phyloP scores from a whole-genome alignment of 2,797 vertebrate species.

The Hypotaenidia philippensis region DNA sequence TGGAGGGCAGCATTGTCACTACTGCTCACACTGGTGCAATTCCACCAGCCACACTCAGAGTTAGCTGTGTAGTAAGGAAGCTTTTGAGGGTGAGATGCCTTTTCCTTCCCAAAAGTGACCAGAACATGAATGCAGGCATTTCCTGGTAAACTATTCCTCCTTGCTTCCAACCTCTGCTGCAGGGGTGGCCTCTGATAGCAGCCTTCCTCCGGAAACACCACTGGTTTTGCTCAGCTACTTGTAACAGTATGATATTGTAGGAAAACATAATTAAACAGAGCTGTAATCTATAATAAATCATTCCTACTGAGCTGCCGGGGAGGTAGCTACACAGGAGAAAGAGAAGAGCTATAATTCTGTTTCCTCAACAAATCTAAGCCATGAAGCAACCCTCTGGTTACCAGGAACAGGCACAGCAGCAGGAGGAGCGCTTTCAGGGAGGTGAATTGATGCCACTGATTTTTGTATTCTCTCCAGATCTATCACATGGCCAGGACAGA shows the following conservation, averaged over 20 bases:
- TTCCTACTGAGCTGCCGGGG: not conserved
- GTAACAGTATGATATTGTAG: not conserved
- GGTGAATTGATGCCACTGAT: not conserved
- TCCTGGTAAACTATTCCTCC: conserved; percentile 30
- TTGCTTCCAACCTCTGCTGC: not conserved
- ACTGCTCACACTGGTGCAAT: not conserved
- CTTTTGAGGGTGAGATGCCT: not conserved
- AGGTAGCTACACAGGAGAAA: not conserved
- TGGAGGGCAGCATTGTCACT: not conserved
- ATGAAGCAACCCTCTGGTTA: not conserved
- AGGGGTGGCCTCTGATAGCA: conserved; percentile 21
- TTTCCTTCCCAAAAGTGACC: not conserved
- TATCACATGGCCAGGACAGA: not conserved
- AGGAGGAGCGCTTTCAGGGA: not conserved
- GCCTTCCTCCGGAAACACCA: conserved; percentile 1
- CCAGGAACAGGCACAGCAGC: not conserved
- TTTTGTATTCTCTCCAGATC: not conserved
- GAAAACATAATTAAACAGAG: conserved; percentile 9
- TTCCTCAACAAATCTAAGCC: not conserved
- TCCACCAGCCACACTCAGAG: not conserved
- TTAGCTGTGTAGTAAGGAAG: not conserved
- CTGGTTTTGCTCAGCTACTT: not conserved
- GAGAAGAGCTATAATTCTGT: not conserved
- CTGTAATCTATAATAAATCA: not conserved
- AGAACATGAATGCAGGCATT: not conserved